Percentiles rank a stretch among this genome's conserved stretches.
These are phyloP conservation scores for Amiota minor DNA, from an alignment of 2,888 invertebrate genomes.

Conservation along the genomic window DNA sequence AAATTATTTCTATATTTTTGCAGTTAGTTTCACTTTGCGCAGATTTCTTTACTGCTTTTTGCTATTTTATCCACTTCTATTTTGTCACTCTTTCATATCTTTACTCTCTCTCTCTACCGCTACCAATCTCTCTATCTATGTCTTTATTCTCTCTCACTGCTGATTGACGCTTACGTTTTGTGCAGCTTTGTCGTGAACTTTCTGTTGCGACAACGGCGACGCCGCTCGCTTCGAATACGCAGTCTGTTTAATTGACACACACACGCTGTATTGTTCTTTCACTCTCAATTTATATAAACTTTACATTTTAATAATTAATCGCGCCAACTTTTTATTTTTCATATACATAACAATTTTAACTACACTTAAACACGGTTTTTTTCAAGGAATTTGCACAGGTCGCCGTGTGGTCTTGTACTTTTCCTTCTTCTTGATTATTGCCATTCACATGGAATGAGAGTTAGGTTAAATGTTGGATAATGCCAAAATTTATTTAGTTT, in stretches of 20 bases:
- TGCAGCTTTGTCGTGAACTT: conserved; percentile 16
- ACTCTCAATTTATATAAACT: conserved; percentile 45
- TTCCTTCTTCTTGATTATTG: conserved; percentile 46
- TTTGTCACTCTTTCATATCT: conserved; percentile 34
- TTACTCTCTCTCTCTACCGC: conserved; percentile 46
- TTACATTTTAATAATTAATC: conserved; percentile 55
- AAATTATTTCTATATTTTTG: conserved; percentile 22
- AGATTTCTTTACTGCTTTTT: conserved; percentile 13
- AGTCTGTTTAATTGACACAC: neutral
- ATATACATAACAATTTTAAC: conserved; percentile 27
- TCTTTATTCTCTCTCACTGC: conserved; percentile 34
- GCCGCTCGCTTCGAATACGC: conserved; percentile 15
- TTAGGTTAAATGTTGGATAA: too few species aligned
- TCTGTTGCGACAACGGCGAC: neutral
- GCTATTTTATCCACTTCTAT: conserved; percentile 40
- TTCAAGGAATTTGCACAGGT: conserved; percentile 48
- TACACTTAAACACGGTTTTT: conserved; percentile 52
- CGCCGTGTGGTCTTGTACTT: conserved; percentile 46
- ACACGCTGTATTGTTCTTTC: conserved; percentile 30
- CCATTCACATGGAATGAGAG: too few species aligned
- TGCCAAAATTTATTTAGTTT: too few species aligned
- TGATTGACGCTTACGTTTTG: conserved; percentile 44
- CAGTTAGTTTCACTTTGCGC: conserved; percentile 18
- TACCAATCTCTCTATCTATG: conserved; percentile 20
- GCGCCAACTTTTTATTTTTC: conserved; percentile 38